phyloP scores from a whole-genome alignment of 1,140 invertebrate species.

The Lasaia peninsularis region DNA sequence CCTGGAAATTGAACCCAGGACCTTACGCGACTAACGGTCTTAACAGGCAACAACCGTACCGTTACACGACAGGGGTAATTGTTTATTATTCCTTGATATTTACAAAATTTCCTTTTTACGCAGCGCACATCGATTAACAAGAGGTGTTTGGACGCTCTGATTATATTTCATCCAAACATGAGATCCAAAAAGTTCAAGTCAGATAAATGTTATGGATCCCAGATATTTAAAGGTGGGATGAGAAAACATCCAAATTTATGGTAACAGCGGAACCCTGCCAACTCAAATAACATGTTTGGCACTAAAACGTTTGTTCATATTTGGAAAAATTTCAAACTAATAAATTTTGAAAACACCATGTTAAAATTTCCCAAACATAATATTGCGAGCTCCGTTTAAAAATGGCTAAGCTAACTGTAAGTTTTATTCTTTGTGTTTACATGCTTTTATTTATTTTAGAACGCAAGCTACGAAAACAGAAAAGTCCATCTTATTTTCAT shows the following conservation, averaged over 20 bases:
- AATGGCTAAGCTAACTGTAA: background rate
- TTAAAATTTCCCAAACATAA: slow-evolving; percentile 1
- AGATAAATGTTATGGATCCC: background rate
- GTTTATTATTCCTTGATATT: too few relatives aligned
- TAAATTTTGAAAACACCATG: slow-evolving; percentile 9
- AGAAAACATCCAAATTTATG: slow-evolving; percentile 3
- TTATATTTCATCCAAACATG: background rate
- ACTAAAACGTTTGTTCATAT: slow-evolving; percentile 15
- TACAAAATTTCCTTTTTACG: too few relatives aligned
- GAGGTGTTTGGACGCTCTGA: too few relatives aligned
- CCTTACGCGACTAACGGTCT: too few relatives aligned
- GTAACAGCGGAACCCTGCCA: slow-evolving; percentile 18
- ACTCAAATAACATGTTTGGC: slow-evolving; percentile 27
- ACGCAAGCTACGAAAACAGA: too few relatives aligned
- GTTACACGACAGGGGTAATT: too few relatives aligned
- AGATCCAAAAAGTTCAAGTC: background rate
- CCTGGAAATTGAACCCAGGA: too few relatives aligned
- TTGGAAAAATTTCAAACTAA: slow-evolving; percentile 13
- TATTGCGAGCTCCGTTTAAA: background rate
- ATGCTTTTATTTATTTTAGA: background rate
- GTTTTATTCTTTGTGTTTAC: background rate
- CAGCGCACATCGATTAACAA: too few relatives aligned
- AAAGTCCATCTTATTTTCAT: too few relatives aligned
- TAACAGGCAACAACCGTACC: too few relatives aligned
- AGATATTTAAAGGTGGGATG: slow-evolving; percentile 3